A percentile compares a stretch with the other conserved stretches of the same genome.
Evolutionary conservation across 2,113 vertebrate genomes (phyloP).

Genomic region (Anolis sagrei): DNA sequence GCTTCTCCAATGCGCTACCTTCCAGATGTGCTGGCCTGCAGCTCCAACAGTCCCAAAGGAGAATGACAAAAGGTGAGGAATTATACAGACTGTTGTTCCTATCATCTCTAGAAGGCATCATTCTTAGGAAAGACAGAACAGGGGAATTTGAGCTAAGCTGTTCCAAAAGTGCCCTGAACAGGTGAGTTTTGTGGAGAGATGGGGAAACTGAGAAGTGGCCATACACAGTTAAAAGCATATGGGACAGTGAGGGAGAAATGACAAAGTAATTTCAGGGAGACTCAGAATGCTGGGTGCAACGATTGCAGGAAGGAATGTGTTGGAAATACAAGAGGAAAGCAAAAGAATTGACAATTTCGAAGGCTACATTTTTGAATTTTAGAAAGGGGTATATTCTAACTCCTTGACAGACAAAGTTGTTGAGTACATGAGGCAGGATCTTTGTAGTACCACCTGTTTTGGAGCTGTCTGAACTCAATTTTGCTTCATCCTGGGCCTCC

Average conservation of each 20-base stretch:
- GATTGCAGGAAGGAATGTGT: neutral
- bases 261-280: neutral
- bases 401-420: no score
- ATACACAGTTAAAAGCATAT: neutral
- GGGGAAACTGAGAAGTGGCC: neutral
- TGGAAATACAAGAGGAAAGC: neutral
- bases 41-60: no score
- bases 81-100: no score
- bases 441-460: no score
- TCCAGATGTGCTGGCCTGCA: neutral
- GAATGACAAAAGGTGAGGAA: no score
- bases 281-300: neutral
- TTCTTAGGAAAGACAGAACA: neutral
- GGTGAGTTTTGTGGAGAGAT: neutral
- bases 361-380: neutral
- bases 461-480: no score
- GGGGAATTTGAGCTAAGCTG: neutral
- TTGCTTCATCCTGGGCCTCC: no score
- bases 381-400: neutral
- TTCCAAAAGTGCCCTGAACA: neutral
- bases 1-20: neutral
- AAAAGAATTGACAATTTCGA: neutral
- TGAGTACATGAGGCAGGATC: no score
- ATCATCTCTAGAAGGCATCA: no score
- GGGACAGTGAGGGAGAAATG: no score